These are phyloP conservation scores for Felis chaus DNA, from an alignment of 2,113 vertebrate species.

Conservation along the genomic window DNA sequence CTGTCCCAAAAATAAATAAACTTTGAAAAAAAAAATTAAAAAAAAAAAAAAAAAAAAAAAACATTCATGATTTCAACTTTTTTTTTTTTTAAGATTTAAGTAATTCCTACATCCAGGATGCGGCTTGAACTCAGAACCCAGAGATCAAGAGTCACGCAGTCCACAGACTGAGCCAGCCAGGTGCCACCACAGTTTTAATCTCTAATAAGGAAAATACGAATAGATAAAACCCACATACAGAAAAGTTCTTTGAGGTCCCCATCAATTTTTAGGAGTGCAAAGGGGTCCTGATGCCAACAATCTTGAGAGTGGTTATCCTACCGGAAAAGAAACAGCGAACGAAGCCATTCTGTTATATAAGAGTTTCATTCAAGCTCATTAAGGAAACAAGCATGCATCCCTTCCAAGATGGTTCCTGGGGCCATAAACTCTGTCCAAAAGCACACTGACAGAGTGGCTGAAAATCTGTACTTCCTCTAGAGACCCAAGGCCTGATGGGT, in stretches of 20 bases:
- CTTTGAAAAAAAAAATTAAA: no score
- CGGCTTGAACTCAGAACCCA: not conserved
- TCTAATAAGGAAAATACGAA: conserved; percentile 25
- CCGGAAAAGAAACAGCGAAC: conserved; percentile 33
- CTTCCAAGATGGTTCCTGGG: conserved; percentile 38
- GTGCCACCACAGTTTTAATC: not conserved
- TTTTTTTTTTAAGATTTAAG: not conserved
- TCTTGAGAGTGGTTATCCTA: conserved; percentile 1
- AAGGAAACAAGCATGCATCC: not conserved
- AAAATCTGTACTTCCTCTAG: conserved; percentile 50
- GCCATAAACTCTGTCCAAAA: conserved; percentile 52
- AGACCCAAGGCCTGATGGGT: conserved; percentile 59
- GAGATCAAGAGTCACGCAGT: not conserved
- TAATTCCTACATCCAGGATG: not conserved
- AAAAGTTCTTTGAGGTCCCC: not conserved
- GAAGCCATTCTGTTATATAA: not conserved
- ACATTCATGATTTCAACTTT: not conserved
- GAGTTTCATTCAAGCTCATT: conserved; percentile 45
- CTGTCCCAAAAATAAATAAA: no score
- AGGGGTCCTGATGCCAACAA: not conserved
- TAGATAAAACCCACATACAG: not conserved
- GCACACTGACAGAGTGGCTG: not conserved
- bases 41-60: no score
- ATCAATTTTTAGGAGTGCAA: conserved; percentile 27
- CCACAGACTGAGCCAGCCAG: not conserved